Evolutionary conservation across 2,888 invertebrate genomes (phyloP), one percentile per base, ranked within the genome.

Genomic region (Drosophila eohydei): DNA sequence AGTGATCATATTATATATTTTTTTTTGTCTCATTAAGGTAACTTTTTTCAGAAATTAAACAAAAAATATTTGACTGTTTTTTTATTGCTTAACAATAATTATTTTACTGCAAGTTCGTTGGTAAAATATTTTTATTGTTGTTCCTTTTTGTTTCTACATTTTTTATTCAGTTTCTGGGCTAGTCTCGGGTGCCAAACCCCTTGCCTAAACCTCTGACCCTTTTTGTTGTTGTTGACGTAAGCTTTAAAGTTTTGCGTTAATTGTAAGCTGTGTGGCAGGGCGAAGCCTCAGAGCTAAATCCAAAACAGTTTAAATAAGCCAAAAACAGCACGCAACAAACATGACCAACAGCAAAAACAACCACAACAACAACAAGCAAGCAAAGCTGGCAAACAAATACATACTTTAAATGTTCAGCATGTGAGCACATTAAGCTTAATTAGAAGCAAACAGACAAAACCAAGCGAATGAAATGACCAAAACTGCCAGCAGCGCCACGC

Each of bases 361-460:
- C 34, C 34, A 16, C 50, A 71, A 43, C 52, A 41, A 46, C 40
- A 55, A 32, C 26, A 55, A 40, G 2, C 46, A 28, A 44, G 30
- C 52, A 44, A 44, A 48, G 48, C 30, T 30, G 52, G 38, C 63
- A 48, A 43, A 50, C 64, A 54, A 57, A 76, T 67, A 67, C 58
- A 68, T 62, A 77, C 72, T 68, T 68, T 68, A 76, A 76, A 76
- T 73, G 77, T 77, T 65, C 59, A 63, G 69, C 59, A 77, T 77
- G 73, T 71, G 74, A 76, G 77, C 64, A 76, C 80, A 80, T 80
- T 80, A 77, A 80, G 80, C 80, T 80, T 79, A 80, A 80, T 80
- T 80, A 80, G 80, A 80, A 74, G 74, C 80, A 77, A 80, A 74
- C 77, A 76, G 76, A 76, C 77, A 76, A 72, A 76, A 64, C 72